Evolutionary conservation across 2,113 vertebrate genomes (phyloP), one percentile per base, ranked within the genome.

Genomic region (Gracilinanus agilis): DNA sequence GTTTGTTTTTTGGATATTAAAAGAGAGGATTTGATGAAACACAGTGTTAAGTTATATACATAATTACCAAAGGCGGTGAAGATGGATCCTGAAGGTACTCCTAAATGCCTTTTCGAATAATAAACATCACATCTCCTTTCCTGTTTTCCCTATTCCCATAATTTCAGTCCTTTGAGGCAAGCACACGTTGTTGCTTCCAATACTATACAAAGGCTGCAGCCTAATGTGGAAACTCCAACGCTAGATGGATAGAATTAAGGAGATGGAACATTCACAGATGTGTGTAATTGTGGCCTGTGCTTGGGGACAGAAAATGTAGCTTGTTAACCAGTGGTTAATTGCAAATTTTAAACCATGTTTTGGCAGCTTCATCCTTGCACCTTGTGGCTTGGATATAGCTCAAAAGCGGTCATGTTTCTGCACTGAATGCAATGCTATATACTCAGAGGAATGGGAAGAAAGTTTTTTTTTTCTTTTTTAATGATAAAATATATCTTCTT

Each of bases 291-390:
- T 40, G 67, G n/a, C n/a, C 67, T 40, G 61, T 75, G 61, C 61
- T 75, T 75, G 34, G 61, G 61, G 61, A 75, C 61, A 75, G n/a
- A 83, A 40, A 83, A 40, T 9, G n/a, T 19, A 83, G 67, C 67
- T 83, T 40, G 67, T 83, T 83, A 83, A 83, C 67, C 67, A 83
- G n/a, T 83, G 67, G 67, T 83, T 83, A 83, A 83, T 83, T 83
- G 19, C 67, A 83, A 83, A 40, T 83, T 83, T 83, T 40, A 40
- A 83, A 40, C 67, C n/a, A 83, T 40, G 67, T 83, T 83, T 83
- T 83, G 67, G 67, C 67, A 83, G 67, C n/a, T 23, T 83, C n/a
- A 83, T 23, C n/a, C 67, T 23, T 40, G 67, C 67, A 83, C 67
- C 67, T 83, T 83, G 67, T n/a, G 23, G 7, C n/a, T 83, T 83